Evolutionary conservation across 2,113 vertebrate genomes (phyloP).

Genomic region (Merops nubicus): DNA sequence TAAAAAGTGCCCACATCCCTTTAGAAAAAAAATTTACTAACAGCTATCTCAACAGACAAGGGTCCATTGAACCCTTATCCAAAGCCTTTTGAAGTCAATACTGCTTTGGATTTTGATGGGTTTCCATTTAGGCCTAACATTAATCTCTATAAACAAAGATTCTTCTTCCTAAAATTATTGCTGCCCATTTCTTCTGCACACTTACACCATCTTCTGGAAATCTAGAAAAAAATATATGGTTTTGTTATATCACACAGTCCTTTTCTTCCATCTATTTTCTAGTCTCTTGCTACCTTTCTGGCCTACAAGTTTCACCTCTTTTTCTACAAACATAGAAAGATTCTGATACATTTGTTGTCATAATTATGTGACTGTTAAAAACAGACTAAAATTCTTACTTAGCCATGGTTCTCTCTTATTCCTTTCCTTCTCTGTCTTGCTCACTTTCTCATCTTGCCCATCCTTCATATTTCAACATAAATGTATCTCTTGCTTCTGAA

Average conservation of each 20-base stretch:
- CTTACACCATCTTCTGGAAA: neutral
- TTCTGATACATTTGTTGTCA: neutral
- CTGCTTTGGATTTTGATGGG: neutral
- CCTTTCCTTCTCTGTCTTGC: neutral
- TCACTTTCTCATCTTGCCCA: neutral
- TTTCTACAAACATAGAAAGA: neutral
- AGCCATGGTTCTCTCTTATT: rapidly evolving
- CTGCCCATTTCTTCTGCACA: neutral
- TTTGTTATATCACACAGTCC: neutral
- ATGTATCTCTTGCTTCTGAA: neutral
- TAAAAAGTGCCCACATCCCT: neutral
- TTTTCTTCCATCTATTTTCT: neutral
- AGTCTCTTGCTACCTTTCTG: neutral
- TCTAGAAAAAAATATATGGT: neutral
- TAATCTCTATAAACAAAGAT: neutral
- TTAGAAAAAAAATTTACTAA: neutral
- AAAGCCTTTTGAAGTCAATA: neutral
- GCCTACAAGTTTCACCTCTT: rapidly evolving
- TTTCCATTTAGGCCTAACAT: neutral
- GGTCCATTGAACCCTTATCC: neutral
- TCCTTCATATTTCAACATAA: neutral
- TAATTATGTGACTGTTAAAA: neutral
- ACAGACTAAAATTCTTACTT: neutral
- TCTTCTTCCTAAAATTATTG: neutral
- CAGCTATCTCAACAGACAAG: neutral